These are phyloP conservation scores for Pelodytes ibericus DNA, from an alignment of 2,797 vertebrate species.

Conservation along the genomic window DNA sequence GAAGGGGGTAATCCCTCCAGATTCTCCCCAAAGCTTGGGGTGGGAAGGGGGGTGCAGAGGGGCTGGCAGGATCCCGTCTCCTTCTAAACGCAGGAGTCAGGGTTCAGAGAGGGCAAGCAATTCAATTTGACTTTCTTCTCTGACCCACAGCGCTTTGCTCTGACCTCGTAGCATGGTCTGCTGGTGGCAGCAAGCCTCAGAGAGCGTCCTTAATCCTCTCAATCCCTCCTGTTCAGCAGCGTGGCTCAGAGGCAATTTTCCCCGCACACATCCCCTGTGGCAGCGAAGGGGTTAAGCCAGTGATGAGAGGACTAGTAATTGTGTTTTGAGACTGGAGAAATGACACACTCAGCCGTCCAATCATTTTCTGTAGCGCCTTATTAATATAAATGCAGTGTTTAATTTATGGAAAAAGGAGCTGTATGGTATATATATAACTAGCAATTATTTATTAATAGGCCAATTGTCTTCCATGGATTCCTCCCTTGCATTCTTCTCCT, in stretches of 20 bases:
- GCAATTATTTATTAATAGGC: background rate
- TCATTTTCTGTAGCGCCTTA: background rate
- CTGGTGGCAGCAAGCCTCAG: slow-evolving; percentile 38
- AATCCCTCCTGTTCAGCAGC: slow-evolving; percentile 48
- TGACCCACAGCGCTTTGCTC: slow-evolving; percentile 37
- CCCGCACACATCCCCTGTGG: slow-evolving; percentile 35
- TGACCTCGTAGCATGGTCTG: slow-evolving; percentile 50
- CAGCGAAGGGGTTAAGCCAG: slow-evolving; percentile 42
- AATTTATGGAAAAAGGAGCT: background rate
- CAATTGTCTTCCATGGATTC: background rate
- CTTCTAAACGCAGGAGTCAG: slow-evolving; percentile 34
- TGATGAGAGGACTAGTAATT: slow-evolving; percentile 30
- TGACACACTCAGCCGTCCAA: slow-evolving; percentile 9
- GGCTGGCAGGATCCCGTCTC: slow-evolving; percentile 39
- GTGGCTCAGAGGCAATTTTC: slow-evolving; percentile 42
- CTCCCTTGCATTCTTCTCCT: too few species aligned
- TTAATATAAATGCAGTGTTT: background rate
- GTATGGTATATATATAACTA: background rate
- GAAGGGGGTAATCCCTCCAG: slow-evolving; percentile 19
- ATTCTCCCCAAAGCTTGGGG: slow-evolving; percentile 30
- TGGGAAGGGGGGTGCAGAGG: too few species aligned
- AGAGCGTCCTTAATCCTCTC: slow-evolving; percentile 50
- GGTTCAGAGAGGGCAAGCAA: slow-evolving; percentile 52
- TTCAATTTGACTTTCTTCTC: slow-evolving; percentile 51
- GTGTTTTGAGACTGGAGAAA: slow-evolving; percentile 14